Evolutionary conservation across 1,140 invertebrate genomes (phyloP).

Genomic region (Triops longicaudatus): DNA sequence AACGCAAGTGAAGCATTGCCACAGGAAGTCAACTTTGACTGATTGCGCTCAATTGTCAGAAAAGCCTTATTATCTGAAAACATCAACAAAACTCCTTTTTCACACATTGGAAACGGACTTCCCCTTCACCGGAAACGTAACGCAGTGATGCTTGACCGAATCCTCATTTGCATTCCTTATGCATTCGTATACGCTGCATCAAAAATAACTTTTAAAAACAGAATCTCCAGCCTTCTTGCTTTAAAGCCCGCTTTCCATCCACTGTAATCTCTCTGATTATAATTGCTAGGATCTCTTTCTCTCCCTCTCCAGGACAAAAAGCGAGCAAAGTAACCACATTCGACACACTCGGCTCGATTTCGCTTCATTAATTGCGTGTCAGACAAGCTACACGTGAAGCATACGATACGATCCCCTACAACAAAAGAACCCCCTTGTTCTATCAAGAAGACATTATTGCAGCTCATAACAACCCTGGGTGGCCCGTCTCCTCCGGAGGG

Average conservation of each 20-base stretch:
- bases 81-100: background rate
- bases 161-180: background rate
- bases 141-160: background rate
- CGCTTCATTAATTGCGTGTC: slow-evolving; percentile 11
- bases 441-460: slow-evolving; percentile 2
- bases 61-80: background rate
- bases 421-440: background rate
- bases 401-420: background rate
- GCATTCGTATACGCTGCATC: background rate
- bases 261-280: background rate
- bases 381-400: background rate
- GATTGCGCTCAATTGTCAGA: background rate
- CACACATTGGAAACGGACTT: background rate
- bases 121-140: background rate
- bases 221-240: too few species aligned
- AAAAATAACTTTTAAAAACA: too few species aligned
- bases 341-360: background rate
- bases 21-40: slow-evolving; percentile 11
- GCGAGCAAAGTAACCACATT: background rate
- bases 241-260: too few species aligned
- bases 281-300: background rate
- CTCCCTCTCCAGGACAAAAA: background rate
- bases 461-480: background rate
- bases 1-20: background rate
- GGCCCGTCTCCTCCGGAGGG: background rate